Evolutionary conservation across 2,113 vertebrate species (phyloP).

Genomic region (Macroglossus sobrinus): DNA sequence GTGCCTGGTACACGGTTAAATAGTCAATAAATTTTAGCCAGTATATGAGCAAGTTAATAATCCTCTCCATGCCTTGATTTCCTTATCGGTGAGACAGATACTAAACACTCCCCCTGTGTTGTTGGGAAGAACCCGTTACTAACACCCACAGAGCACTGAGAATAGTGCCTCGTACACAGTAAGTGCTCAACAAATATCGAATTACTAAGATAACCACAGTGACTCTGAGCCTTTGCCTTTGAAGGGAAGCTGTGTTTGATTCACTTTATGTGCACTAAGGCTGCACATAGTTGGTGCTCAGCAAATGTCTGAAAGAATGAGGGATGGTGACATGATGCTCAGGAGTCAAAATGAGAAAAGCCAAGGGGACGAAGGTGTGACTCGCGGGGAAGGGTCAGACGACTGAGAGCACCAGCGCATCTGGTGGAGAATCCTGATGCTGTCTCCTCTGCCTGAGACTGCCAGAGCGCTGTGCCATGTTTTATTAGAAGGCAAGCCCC

Average conservation of each 20-base stretch:
- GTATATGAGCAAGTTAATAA: neutral
- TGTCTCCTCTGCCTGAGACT: accelerated
- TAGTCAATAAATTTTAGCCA: neutral
- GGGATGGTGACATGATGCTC: neutral
- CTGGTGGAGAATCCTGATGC: accelerated
- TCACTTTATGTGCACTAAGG: neutral
- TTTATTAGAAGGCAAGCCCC: neutral
- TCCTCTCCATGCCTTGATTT: neutral
- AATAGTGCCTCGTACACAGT: neutral
- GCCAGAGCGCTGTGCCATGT: accelerated
- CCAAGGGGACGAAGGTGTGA: neutral
- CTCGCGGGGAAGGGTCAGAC: neutral
- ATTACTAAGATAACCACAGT: neutral
- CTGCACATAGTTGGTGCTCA: neutral
- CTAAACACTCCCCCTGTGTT: neutral
- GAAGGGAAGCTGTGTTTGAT: neutral
- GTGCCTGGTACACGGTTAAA: neutral
- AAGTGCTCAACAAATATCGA: neutral
- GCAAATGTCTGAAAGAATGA: neutral
- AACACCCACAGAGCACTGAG: neutral
- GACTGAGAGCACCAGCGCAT: accelerated
- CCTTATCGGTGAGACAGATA: neutral
- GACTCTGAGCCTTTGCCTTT: neutral
- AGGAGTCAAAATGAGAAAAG: neutral
- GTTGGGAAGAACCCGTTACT: neutral